Conservation (phyloP, 2,888 invertebrate genomes). For the Xestobium rufovillosum region DNA sequence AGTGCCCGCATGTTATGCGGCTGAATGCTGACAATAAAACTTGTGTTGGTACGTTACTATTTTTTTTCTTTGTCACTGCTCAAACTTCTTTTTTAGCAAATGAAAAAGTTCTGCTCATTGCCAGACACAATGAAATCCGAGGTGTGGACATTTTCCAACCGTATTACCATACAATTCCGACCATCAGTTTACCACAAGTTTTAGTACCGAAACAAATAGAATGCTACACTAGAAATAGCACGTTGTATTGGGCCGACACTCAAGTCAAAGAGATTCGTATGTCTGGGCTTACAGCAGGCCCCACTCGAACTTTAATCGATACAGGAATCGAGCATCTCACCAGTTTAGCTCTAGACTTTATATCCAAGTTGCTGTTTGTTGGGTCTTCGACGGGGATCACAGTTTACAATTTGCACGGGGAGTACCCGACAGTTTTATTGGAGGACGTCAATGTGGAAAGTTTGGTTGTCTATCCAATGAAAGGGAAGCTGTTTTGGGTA, state of each 20-base stretch:
- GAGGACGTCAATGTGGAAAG: conserved; percentile 50
- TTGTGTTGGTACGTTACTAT: conserved; percentile 52
- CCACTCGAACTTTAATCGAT: conserved; percentile 66
- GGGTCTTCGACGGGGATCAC: conserved; percentile 56
- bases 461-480: conserved; percentile 62
- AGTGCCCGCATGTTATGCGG: conserved; percentile 83
- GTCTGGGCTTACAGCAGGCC: conserved; percentile 58
- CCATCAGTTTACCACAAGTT: conserved; percentile 65
- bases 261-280: conserved; percentile 68
- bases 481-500: conserved; percentile 52
- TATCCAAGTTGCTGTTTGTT: conserved; percentile 68
- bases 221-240: conserved; percentile 56
- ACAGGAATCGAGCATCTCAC: conserved; percentile 56
- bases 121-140: conserved; percentile 67
- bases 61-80: conserved; percentile 11
- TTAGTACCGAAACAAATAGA: conserved; percentile 64
- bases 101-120: conserved; percentile 72
- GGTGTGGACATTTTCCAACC: conserved; percentile 75
- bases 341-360: conserved; percentile 79
- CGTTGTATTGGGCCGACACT: conserved; percentile 72
- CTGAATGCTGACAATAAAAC: conserved; percentile 57
- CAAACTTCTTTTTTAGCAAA: too few relatives aligned
- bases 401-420: conserved; percentile 65
- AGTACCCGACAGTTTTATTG: conserved; percentile 49
- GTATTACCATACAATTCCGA: conserved; percentile 71